These are phyloP conservation scores for Oconnorella tubifera DNA, from an alignment of 2,888 invertebrate genomes.

Conservation along the genomic window DNA sequence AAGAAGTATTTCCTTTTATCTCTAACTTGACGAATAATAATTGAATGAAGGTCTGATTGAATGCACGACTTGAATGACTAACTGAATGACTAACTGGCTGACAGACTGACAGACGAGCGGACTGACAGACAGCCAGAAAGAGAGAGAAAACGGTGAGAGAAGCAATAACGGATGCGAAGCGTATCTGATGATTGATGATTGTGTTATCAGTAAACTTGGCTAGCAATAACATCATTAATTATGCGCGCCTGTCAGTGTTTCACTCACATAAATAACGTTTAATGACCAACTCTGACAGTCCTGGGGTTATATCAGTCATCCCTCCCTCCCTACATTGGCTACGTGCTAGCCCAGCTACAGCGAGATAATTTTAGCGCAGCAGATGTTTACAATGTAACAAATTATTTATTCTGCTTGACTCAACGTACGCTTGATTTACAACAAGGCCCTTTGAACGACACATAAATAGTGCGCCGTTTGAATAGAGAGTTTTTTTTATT, in stretches of 20 bases:
- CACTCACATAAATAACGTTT: not conserved
- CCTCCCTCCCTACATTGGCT: no score
- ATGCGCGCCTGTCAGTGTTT: not conserved
- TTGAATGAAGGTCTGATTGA: no score
- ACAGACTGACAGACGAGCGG: not conserved
- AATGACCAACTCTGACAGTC: not conserved
- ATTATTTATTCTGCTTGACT: not conserved
- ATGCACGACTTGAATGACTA: no score
- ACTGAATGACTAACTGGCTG: no score
- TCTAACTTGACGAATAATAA: no score
- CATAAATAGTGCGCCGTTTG: not conserved
- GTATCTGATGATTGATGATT: not conserved
- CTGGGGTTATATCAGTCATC: not conserved
- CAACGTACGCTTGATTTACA: not conserved
- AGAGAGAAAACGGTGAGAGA: not conserved
- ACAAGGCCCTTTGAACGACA: not conserved
- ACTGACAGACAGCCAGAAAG: not conserved
- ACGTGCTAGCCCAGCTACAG: no score
- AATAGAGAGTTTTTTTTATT: no score
- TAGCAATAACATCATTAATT: not conserved
- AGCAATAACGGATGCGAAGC: not conserved
- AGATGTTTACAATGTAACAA: not conserved
- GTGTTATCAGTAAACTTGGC: constrained; percentile 1
- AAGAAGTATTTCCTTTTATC: no score
- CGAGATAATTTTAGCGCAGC: not conserved